phyloP scores from a whole-genome alignment of 2,797 vertebrate genomes.

The Enteromius anoplus region DNA sequence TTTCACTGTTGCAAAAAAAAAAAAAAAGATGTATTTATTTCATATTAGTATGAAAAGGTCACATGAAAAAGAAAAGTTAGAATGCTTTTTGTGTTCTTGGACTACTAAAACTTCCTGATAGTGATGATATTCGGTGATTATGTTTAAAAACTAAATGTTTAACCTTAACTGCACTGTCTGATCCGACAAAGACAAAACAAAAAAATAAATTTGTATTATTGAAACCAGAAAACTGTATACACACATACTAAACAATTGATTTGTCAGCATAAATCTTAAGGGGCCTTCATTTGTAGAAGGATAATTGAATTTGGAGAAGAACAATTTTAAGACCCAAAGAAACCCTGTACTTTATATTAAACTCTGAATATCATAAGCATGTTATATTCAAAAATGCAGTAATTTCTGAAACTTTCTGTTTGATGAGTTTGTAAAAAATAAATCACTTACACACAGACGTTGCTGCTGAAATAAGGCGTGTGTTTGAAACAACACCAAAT shows the following conservation, averaged over 20 bases:
- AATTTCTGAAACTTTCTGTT: background rate
- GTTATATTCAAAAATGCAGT: background rate
- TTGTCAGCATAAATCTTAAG: no score
- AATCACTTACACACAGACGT: conserved; percentile 97
- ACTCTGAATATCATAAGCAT: background rate
- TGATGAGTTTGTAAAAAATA: background rate
- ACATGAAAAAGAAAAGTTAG: background rate
- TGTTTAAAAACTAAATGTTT: background rate
- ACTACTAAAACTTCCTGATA: background rate
- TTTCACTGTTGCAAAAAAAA: conserved; percentile 84
- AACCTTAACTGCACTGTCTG: background rate
- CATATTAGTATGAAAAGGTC: background rate
- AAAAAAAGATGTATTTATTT: background rate
- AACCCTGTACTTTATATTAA: background rate
- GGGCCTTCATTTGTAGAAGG: background rate
- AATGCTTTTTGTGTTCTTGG: background rate
- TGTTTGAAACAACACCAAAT: conserved; percentile 99
- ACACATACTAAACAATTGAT: no score
- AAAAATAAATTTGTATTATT: background rate
- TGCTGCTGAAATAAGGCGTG: conserved; percentile 95
- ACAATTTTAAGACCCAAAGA: background rate
- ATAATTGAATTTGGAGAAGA: background rate
- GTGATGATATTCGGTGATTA: background rate
- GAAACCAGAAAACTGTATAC: background rate
- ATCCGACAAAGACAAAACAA: no score